phyloP scores from a whole-genome alignment of 2,888 invertebrate species.

The Alentia gelatinosa region DNA sequence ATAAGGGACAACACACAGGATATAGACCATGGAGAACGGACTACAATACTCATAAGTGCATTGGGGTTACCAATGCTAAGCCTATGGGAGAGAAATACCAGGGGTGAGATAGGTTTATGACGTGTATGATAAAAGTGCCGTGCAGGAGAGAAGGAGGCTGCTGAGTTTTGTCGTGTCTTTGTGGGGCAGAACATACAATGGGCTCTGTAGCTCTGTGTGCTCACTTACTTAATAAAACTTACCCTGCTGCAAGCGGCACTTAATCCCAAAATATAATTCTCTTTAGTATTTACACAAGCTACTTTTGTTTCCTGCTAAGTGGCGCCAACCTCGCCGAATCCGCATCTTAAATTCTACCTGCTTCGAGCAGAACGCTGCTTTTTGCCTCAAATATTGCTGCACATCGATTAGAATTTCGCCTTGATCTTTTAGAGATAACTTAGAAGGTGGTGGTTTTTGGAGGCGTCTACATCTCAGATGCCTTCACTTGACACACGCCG shows the following conservation, averaged over 20 bases:
- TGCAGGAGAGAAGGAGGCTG: too few relatives aligned
- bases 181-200: too few relatives aligned
- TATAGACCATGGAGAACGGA: too few relatives aligned
- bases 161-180: too few relatives aligned
- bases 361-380: not conserved
- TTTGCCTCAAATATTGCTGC: not conserved
- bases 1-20: too few relatives aligned
- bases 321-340: not conserved
- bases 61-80: too few relatives aligned
- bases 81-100: too few relatives aligned
- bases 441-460: not conserved
- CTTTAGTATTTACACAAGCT: not conserved
- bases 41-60: too few relatives aligned
- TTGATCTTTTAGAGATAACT: not conserved
- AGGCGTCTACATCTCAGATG: not conserved
- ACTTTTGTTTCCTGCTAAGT: not conserved
- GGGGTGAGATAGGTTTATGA: too few relatives aligned
- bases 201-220: not conserved
- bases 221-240: not conserved
- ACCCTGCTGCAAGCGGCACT: not conserved
- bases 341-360: slow-evolving; percentile 24
- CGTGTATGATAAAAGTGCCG: too few relatives aligned
- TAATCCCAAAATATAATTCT: not conserved
- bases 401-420: not conserved
- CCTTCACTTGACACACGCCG: not conserved